These are phyloP conservation scores for Lanistes nyassanus DNA, from an alignment of 1,140 invertebrate genomes.

Conservation along the genomic window DNA sequence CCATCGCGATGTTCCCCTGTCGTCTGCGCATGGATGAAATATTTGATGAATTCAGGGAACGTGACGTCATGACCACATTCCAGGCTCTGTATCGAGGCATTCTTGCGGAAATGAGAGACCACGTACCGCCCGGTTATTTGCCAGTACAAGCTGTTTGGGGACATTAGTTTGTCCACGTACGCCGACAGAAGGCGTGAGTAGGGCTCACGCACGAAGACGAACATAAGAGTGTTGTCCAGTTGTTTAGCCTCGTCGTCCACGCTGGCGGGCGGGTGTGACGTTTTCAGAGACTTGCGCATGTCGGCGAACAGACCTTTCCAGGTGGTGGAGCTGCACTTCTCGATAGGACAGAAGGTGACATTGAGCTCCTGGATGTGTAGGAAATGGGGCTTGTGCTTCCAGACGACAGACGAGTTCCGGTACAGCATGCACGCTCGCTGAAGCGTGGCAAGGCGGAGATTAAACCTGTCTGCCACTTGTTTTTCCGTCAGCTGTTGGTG, in stretches of 20 bases:
- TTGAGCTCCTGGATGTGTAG: background rate
- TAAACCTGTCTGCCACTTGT: no score
- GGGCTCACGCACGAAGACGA: slow-evolving; percentile 58
- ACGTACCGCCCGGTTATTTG: slow-evolving; percentile 47
- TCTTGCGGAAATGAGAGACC: slow-evolving; percentile 40
- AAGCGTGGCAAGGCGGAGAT: no score
- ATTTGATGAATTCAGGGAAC: slow-evolving; percentile 54
- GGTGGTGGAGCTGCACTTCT: slow-evolving; percentile 55
- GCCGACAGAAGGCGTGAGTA: slow-evolving; percentile 54
- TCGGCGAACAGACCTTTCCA: slow-evolving; percentile 48
- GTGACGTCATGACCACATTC: slow-evolving; percentile 57
- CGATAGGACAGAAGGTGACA: slow-evolving; percentile 46
- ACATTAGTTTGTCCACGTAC: slow-evolving; percentile 56
- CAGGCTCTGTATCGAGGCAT: slow-evolving; percentile 31
- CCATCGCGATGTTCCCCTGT: slow-evolving; percentile 37
- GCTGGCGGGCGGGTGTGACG: background rate
- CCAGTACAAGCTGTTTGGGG: slow-evolving; percentile 57
- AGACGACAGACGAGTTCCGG: no score
- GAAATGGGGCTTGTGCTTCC: no score
- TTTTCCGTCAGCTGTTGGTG: no score
- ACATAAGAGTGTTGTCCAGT: background rate
- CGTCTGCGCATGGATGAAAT: slow-evolving; percentile 51
- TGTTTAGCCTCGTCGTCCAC: background rate
- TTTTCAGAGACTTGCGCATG: slow-evolving; percentile 6
- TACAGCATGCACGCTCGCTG: no score